These are phyloP conservation scores for Zaprionus nigranus DNA, from an alignment of 1,140 invertebrate genomes.

Conservation along the genomic window DNA sequence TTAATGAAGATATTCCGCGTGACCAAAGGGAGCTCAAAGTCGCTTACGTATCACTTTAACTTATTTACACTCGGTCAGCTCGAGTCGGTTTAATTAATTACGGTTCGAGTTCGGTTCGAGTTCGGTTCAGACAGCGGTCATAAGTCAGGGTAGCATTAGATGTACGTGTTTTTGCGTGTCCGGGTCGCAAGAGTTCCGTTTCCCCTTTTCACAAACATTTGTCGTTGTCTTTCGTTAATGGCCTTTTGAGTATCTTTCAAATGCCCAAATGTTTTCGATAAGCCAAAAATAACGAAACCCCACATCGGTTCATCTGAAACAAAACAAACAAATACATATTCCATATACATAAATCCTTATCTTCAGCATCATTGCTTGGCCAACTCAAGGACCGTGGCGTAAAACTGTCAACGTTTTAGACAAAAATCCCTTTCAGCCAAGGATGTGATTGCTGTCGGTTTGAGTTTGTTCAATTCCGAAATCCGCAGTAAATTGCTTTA, in stretches of 20 bases:
- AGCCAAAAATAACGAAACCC: conserved; percentile 15
- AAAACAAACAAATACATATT: conserved; percentile 3
- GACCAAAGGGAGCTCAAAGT: conserved; percentile 33
- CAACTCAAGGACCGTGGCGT: conserved; percentile 44
- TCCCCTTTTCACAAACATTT: conserved; percentile 43
- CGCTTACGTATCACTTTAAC: conserved; percentile 22
- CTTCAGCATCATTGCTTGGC: conserved; percentile 32
- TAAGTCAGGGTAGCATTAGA: neutral
- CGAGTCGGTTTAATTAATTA: conserved; percentile 33
- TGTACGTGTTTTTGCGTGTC: conserved; percentile 23
- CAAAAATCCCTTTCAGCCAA: conserved; percentile 33
- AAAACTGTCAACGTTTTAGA: conserved; percentile 56
- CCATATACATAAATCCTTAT: conserved; percentile 7
- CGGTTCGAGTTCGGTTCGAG: conserved; percentile 21
- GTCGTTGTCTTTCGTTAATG: conserved; percentile 54
- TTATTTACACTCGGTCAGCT: conserved; percentile 10
- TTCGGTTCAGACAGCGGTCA: neutral
- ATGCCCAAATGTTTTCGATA: conserved; percentile 24
- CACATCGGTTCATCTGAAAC: neutral
- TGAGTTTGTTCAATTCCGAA: conserved; percentile 37
- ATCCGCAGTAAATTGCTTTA: conserved; percentile 71
- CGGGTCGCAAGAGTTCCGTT: conserved; percentile 12
- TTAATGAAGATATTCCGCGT: conserved; percentile 64
- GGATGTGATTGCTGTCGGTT: conserved; percentile 18
- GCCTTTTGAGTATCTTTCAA: conserved; percentile 61